Percentiles rank a stretch among this genome's conserved stretches.
phyloP scores from a whole-genome alignment of 64 coral and sea anemone species.

The Pocillopora damicornis region DNA sequence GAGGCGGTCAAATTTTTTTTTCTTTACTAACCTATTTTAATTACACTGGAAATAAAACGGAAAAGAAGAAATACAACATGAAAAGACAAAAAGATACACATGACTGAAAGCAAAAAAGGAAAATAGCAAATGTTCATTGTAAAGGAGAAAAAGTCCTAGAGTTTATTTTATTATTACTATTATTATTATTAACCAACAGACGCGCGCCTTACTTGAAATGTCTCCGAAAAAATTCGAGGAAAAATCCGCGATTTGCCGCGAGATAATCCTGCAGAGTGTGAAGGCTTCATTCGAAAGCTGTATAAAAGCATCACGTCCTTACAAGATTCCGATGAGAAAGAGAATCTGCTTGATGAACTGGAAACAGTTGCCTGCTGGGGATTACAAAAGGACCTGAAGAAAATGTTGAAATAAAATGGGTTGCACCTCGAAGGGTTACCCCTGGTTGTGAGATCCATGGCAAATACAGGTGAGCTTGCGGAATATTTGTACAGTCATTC shows the following conservation, averaged over 20 bases:
- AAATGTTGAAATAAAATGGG: conserved; percentile 19
- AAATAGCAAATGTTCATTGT: too few species aligned
- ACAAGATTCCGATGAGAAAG: background rate
- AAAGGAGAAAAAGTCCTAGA: too few species aligned
- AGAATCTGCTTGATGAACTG: background rate
- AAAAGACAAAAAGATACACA: too few species aligned
- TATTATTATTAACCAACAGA: too few species aligned
- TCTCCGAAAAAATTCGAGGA: background rate
- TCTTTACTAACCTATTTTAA: too few species aligned
- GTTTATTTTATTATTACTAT: too few species aligned
- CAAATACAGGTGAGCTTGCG: conserved; percentile 11
- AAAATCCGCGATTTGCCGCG: background rate
- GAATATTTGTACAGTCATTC: background rate
- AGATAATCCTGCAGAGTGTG: background rate
- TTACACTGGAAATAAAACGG: too few species aligned
- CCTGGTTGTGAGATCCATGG: conserved; percentile 30
- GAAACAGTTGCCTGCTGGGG: conserved; percentile 13
- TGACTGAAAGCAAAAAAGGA: too few species aligned
- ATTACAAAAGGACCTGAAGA: conserved; percentile 8
- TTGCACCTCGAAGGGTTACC: conserved; percentile 13
- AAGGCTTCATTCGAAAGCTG: conserved; percentile 36
- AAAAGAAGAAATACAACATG: too few species aligned
- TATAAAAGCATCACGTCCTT: background rate
- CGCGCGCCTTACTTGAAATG: too few species aligned
- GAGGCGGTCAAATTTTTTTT: too few species aligned